Conservation (phyloP, 2,113 vertebrate species). For the Cryptotis parvus region DNA sequence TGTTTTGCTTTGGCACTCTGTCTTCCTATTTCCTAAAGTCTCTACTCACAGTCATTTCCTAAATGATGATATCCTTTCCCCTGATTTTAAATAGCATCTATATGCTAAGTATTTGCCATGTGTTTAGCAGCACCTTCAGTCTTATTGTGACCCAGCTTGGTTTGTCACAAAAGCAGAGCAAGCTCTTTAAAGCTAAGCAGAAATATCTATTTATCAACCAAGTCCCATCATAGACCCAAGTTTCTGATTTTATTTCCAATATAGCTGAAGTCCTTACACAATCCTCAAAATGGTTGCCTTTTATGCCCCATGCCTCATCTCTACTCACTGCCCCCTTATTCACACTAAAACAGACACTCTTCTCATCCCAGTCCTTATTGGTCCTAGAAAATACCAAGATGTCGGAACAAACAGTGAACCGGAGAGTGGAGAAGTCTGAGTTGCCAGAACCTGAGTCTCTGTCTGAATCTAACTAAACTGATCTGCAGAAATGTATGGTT, state of each 20-base stretch:
- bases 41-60: not conserved
- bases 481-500: not conserved
- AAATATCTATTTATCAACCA: not conserved
- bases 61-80: not conserved
- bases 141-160: not conserved
- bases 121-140: not conserved
- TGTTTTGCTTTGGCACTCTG: too few relatives aligned
- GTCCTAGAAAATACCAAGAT: not conserved
- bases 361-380: too few relatives aligned
- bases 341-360: not conserved
- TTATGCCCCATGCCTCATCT: not conserved
- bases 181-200: not conserved
- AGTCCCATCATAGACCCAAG: not conserved
- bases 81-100: not conserved
- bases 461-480: not conserved
- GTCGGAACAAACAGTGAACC: not conserved
- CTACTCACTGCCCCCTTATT: not conserved
- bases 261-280: not conserved
- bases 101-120: not conserved
- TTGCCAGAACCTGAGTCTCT: not conserved
- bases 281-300: not conserved
- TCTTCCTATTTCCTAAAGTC: not conserved
- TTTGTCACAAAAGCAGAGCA: not conserved
- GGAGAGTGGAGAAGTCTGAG: not conserved
- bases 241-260: slow-evolving; percentile 15